Base-by-base conservation (phyloP, 2,888 invertebrate species). In the Atrina japonica region DNA sequence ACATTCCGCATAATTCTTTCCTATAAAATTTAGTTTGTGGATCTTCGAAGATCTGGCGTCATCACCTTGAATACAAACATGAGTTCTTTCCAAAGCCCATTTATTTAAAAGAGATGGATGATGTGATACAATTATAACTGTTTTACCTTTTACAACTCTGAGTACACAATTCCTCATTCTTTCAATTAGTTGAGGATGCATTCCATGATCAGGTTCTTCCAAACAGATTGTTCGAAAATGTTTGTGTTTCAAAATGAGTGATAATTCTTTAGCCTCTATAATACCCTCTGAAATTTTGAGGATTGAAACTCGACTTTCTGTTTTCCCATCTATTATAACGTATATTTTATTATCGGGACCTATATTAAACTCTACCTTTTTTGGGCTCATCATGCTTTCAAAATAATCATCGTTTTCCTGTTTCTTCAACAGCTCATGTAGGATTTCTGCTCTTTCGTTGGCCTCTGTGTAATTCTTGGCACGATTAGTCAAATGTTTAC, bases 181-280 rank as follows among this genome's bases (percentile, higher is more conserved):
- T 35, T 72, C 73, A 2, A 73, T 55, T 59, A 77, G 68, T 47
- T 77, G 77, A 1, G 74, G 74, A 52, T 77, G 77, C 77, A 77
- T 77, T 6, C 77, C 74, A 35, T 59, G 64, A 14, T 70, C 77
- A 1, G 68, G 65, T 21, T 76, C 76, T 56, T 76, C 73, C 6
- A 70, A 53, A 40, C 53, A 43, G 9, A 77, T 64, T 2, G 77
- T 75, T 18, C 55, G 53, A 30, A 68, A 73, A 2, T 25, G 2
- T 29, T 43, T 61, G 11, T 61, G 16, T 5, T 72, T 55, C 23
- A 77, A 41, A 9, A 77, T 23, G 18, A 77, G 50, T 5, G 75
- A 66, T 23, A 65, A 63, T 21, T 69, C 35, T 30, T 67, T 68
- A 1, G 77, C 77, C 52, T 75, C 77, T 3, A 75, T 11, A 30